Evolutionary conservation across 2,113 vertebrate species (phyloP).

Genomic region (Canis aureus): DNA sequence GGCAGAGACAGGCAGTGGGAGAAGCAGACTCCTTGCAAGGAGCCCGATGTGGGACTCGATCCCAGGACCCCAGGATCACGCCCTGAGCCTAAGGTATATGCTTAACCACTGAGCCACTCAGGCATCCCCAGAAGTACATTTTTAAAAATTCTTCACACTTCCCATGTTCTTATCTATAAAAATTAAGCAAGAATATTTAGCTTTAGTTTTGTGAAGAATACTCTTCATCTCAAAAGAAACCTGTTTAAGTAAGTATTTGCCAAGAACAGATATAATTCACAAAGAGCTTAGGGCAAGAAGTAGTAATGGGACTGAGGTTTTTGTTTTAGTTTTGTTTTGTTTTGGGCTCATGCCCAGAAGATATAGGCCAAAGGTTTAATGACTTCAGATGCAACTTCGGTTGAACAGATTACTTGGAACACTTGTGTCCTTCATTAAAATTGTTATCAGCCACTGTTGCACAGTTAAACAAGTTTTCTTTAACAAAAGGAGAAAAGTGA

Average conservation of each 20-base stretch:
- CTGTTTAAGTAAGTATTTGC: not conserved
- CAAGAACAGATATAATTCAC: conserved; percentile 50
- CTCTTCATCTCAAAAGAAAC: conserved; percentile 44
- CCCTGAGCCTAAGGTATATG: no score
- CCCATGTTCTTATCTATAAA: not conserved
- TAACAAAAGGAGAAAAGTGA: not conserved
- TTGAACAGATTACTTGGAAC: not conserved
- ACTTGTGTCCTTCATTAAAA: not conserved
- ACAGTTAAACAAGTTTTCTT: not conserved
- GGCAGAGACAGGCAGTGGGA: no score
- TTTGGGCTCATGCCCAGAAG: conserved; percentile 39
- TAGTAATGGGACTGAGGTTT: not conserved
- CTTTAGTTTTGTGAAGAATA: not conserved
- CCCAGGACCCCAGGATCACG: no score
- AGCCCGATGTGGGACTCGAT: no score
- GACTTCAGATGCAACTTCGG: not conserved
- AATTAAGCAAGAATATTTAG: conserved; percentile 41
- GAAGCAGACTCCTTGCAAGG: no score
- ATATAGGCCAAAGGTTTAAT: conserved; percentile 59
- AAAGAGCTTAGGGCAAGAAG: not conserved
- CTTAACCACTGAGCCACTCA: no score
- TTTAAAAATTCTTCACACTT: not conserved
- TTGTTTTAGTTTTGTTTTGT: conserved; percentile 13
- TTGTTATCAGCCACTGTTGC: not conserved
- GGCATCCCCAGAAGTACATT: not conserved